Percentiles rank a stretch among this genome's conserved stretches.
phyloP scores from a whole-genome alignment of 2,888 invertebrate species.

The Lasioglossum vierecki region DNA sequence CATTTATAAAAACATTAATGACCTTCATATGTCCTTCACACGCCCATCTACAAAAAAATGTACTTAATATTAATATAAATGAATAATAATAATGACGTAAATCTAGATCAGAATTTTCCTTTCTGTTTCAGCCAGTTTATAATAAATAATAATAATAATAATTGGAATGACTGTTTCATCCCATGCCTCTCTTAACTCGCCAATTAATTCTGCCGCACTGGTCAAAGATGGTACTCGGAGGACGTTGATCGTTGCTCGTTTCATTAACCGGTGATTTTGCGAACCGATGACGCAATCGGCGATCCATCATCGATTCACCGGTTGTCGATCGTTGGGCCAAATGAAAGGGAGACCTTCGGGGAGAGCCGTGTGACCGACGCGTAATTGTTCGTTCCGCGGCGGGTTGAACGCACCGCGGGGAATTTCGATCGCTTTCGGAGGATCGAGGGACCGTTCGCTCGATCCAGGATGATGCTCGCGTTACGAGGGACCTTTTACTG shows the following conservation, averaged over 20 bases:
- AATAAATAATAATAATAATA: background rate
- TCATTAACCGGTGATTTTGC: constrained; percentile 38
- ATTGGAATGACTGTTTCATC: background rate
- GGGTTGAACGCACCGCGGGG: constrained; percentile 50
- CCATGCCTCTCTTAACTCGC: background rate
- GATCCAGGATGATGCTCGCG: constrained; percentile 40
- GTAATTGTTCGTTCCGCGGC: constrained; percentile 28
- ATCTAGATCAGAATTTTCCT: no score
- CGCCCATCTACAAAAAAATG: no score
- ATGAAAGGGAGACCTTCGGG: constrained; percentile 42
- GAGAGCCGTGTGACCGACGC: background rate
- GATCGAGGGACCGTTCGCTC: constrained; percentile 30
- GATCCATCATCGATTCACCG: background rate
- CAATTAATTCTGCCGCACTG: background rate
- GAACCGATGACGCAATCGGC: constrained; percentile 25
- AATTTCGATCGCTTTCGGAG: constrained; percentile 43
- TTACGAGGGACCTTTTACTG: constrained; percentile 52
- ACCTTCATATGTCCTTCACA: no score
- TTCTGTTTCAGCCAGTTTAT: no score
- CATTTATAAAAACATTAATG: no score
- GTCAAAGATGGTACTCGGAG: background rate
- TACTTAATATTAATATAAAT: no score
- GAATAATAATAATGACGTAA: no score
- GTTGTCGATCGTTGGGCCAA: background rate
- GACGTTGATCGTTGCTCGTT: background rate